A percentile compares a stretch with the other conserved stretches of the same genome.
Evolutionary conservation across 2,113 vertebrate species (phyloP).

Genomic region (Nerophis lumbriciformis): DNA sequence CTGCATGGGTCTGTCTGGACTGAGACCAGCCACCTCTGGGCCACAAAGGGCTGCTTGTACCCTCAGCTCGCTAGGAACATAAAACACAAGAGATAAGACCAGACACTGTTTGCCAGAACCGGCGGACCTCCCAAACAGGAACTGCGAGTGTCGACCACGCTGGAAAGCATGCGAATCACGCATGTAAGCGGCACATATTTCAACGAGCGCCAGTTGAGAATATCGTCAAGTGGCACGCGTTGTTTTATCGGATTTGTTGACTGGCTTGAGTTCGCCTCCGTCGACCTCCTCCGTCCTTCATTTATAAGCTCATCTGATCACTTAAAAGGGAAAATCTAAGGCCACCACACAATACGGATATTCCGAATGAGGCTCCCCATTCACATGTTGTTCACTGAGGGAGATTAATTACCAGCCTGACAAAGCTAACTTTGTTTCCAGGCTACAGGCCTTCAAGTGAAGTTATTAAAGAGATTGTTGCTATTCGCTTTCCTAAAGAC

Average conservation of each 20-base stretch:
- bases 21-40: constrained; percentile 65
- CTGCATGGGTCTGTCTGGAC: constrained; percentile 69
- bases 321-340: constrained; percentile 3
- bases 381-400: background rate
- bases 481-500: constrained; percentile 1
- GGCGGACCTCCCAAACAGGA: constrained; percentile 63
- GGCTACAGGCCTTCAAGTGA: constrained; percentile 2
- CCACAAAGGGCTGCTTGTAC: constrained; percentile 75
- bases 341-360: background rate
- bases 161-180: constrained; percentile 4
- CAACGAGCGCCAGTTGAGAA: constrained; percentile 7
- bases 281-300: constrained; percentile 4
- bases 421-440: constrained; percentile 9
- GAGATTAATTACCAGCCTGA: constrained; percentile 1
- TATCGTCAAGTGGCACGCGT: constrained; percentile 8
- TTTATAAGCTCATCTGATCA: constrained; percentile 10
- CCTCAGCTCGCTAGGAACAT: constrained; percentile 63
- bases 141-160: constrained; percentile 54
- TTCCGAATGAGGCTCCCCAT: background rate
- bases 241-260: constrained; percentile 2
- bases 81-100: constrained; percentile 74
- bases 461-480: constrained; percentile 6
- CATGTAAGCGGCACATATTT: constrained; percentile 7
- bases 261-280: constrained; percentile 9
- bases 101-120: constrained; percentile 64